These are phyloP conservation scores for Pseudorasbora parva DNA, from an alignment of 2,113 vertebrate genomes.

Conservation along the genomic window DNA sequence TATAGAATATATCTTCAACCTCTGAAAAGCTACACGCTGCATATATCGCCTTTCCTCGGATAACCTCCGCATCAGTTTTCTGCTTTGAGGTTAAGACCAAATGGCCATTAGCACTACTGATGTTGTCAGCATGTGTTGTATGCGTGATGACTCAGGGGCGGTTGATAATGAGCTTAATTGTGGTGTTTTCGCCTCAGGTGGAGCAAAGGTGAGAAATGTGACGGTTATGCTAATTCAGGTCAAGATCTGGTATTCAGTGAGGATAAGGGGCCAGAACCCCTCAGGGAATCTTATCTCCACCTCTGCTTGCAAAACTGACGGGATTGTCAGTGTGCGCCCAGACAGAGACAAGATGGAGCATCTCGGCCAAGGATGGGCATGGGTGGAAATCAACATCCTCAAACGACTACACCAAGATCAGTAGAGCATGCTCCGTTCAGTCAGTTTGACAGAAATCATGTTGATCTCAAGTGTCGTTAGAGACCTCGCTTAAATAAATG, in stretches of 20 bases:
- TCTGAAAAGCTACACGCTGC: neutral
- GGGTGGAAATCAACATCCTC: neutral
- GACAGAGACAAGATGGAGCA: constrained; percentile 7
- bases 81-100: constrained; percentile 35
- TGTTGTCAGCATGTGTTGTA: constrained; percentile 30
- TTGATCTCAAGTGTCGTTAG: constrained; percentile 42
- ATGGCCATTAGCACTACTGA: constrained; percentile 47
- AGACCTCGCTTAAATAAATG: constrained; percentile 48
- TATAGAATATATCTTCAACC: constrained; percentile 2
- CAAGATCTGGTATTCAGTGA: constrained; percentile 36
- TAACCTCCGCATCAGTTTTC: constrained; percentile 18
- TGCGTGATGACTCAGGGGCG: constrained; percentile 14
- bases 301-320: constrained; percentile 8
- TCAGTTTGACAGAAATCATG: constrained; percentile 47
- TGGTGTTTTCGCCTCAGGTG: neutral
- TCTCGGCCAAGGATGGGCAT: neutral
- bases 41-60: constrained; percentile 29
- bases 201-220: constrained; percentile 49
- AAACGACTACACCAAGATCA: neutral
- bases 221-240: constrained; percentile 41
- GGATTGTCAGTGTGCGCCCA: too few species aligned
- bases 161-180: constrained; percentile 42
- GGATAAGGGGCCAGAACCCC: neutral
- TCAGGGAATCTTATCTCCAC: constrained; percentile 25
- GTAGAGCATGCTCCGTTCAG: constrained; percentile 18